Base-by-base conservation (phyloP, 2,888 invertebrate genomes). In the Xylota segnis region DNA sequence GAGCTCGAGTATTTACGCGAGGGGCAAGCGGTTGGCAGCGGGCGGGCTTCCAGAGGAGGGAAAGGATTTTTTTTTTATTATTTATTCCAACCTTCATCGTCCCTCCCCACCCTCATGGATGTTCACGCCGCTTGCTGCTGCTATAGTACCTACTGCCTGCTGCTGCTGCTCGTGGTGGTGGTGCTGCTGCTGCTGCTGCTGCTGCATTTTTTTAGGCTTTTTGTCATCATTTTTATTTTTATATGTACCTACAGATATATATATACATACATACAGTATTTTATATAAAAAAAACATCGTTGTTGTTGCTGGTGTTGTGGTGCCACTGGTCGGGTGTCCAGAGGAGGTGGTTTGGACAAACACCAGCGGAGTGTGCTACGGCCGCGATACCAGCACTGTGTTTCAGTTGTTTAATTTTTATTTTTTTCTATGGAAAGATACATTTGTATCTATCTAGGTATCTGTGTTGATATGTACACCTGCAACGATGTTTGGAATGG, bases 161-260 rank as follows among this genome's bases (percentile, higher is more conserved):
- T 77, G 77, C 74, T 86, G 89, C 65, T 77, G 77, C 74, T 86
- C 89, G 66, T 87, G 88, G 87, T 84, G 79, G 71, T 83, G 88
- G 87, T 77, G 61, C 70, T 70, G 54, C 59, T 68, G 23, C 65
- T 77, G 77, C 74, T 86, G 89, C n/a, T n/a, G n/a, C n/a, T n/a
- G 61, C 70, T 70, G 54, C 59, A 65, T 87, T 82, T 83, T 78
- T 86, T 77, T 72, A 82, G 86, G 81, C 82, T 86, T 86, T 86
- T 86, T 86, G 81, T 86, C 81, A 86, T 86, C 81, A 77, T 86
- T 86, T 75, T 86, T 59, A 77, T 77, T 82, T 86, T 77, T 82
- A 79, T 84, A 70, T 65, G 32, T 32, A 32, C 32, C 6, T 32
- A 32, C 7, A 32, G 5, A 37, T 37, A 58, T 23, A 43, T 71